Percentiles rank a stretch among this genome's conserved stretches.
phyloP scores from a whole-genome alignment of 1,140 invertebrate species.

The Drosophila nikananu region DNA sequence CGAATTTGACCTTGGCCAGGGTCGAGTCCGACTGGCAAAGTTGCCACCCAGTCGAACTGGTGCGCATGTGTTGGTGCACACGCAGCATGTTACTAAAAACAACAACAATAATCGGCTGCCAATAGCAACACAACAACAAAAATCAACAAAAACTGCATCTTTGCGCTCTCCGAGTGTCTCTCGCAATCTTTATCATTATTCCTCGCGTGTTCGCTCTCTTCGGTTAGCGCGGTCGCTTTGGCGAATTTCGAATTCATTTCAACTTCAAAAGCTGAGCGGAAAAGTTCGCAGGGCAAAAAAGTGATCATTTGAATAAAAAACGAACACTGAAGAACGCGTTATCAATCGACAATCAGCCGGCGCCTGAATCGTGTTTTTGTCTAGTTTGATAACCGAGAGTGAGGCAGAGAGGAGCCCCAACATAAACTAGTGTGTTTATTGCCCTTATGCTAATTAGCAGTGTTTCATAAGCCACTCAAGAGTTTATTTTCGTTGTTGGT shows the following conservation, averaged over 20 bases:
- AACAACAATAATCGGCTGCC: constrained; percentile 59
- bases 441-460: constrained; percentile 22
- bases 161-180: constrained; percentile 17
- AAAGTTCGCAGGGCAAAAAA: constrained; percentile 48
- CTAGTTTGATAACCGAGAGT: constrained; percentile 30
- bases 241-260: constrained; percentile 53
- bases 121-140: constrained; percentile 66
- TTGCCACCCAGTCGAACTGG: not conserved
- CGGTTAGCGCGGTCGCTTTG: constrained; percentile 37
- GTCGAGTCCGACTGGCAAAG: constrained; percentile 3
- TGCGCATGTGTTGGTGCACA: constrained; percentile 20
- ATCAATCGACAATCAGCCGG: constrained; percentile 29
- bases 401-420: not conserved
- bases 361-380: constrained; percentile 10
- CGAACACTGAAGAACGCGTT: not conserved
- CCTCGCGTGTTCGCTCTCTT: constrained; percentile 1
- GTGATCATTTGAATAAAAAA: constrained; percentile 28
- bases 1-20: constrained; percentile 21
- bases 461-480: constrained; percentile 30
- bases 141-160: constrained; percentile 65
- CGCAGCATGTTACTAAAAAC: constrained; percentile 3
- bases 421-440: constrained; percentile 15
- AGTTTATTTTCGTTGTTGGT: constrained; percentile 25
- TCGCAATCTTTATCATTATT: constrained; percentile 16
- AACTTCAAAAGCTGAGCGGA: constrained; percentile 69